phyloP scores from a whole-genome alignment of 2,113 vertebrate genomes.

The Calyptommatus sinebrachiatus region DNA sequence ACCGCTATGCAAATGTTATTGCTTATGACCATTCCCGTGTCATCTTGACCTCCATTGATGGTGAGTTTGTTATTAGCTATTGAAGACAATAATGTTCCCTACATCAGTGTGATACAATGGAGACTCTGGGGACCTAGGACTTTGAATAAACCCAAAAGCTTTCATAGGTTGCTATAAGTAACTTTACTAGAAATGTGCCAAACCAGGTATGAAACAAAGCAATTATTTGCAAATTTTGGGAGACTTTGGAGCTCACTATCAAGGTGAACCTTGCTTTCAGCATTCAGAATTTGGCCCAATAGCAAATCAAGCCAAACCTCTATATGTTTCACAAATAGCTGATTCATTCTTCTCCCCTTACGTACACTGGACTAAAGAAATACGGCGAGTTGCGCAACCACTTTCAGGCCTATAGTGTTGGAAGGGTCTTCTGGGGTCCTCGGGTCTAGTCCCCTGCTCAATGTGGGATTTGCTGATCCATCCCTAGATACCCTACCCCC shows the following conservation, averaged over 20 bases:
- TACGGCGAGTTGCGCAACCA: background rate
- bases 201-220: too few species aligned
- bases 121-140: background rate
- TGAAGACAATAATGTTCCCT: background rate
- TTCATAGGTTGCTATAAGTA: background rate
- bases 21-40: slow-evolving; percentile 95
- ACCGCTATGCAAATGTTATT: slow-evolving; percentile 95
- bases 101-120: background rate
- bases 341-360: too few species aligned
- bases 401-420: background rate
- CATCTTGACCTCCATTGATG: slow-evolving; percentile 87
- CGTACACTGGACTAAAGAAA: background rate
- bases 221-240: too few species aligned
- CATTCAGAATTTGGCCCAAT: too few species aligned
- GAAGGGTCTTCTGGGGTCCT: too few species aligned
- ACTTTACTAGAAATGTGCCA: too few species aligned
- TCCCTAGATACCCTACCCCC: background rate
- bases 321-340: too few species aligned
- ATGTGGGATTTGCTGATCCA: too few species aligned
- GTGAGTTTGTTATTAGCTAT: slow-evolving; percentile 68
- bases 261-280: too few species aligned
- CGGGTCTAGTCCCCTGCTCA: too few species aligned
- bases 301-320: too few species aligned
- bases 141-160: background rate
- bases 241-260: too few species aligned